Percentiles rank a stretch among this genome's conserved stretches.
These are phyloP conservation scores for Cotesia congregata DNA, from an alignment of 2,888 invertebrate species.

Conservation along the genomic window DNA sequence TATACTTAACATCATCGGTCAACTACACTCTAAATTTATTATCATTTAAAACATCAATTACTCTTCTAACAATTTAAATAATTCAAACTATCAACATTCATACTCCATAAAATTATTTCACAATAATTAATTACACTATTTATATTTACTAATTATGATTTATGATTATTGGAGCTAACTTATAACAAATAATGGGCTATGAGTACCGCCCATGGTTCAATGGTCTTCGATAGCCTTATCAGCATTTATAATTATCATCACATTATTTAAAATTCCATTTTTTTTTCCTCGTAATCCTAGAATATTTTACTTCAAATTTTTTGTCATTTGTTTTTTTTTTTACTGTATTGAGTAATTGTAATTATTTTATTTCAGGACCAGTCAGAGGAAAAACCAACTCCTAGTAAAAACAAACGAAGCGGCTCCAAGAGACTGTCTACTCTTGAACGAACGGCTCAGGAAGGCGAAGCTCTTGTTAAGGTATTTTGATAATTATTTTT, in stretches of 20 bases:
- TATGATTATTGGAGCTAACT: background rate
- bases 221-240: constrained; percentile 60
- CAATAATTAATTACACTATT: background rate
- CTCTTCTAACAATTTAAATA: too few species aligned
- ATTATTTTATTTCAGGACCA: constrained; percentile 59
- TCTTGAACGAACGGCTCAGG: constrained; percentile 71
- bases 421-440: constrained; percentile 71
- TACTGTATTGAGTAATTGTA: too few species aligned
- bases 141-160: background rate
- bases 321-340: too few species aligned
- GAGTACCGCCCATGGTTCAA: constrained; percentile 44
- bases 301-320: background rate
- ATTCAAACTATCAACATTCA: background rate
- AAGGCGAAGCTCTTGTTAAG: constrained; percentile 73
- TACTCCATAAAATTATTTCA: background rate
- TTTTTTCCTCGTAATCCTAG: constrained; percentile 18
- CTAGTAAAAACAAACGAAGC: constrained; percentile 70
- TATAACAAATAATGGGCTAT: constrained; percentile 3
- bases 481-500: constrained; percentile 54
- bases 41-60: background rate
- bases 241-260: constrained; percentile 43
- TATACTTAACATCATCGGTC: background rate
- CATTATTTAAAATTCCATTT: constrained; percentile 8
- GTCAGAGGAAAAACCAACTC: constrained; percentile 64
- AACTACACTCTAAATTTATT: background rate